Evolutionary conservation across 2,113 vertebrate species (phyloP).

Genomic region (Rhinolophus ferrumequinum): DNA sequence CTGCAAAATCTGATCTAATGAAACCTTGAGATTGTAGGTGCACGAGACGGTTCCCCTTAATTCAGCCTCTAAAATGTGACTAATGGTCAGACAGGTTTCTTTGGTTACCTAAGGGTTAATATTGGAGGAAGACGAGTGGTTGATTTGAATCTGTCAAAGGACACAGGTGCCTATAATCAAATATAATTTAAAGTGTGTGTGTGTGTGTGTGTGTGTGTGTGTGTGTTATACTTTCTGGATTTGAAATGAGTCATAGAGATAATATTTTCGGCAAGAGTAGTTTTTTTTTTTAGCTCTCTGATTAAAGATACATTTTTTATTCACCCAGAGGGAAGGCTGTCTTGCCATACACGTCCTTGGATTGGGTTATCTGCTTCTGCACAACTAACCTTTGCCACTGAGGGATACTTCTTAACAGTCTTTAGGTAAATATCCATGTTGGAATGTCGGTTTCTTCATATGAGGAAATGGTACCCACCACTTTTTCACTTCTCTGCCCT

Average conservation of each 20-base stretch:
- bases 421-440: background rate
- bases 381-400: background rate
- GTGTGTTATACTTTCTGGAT: background rate
- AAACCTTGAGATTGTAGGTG: background rate
- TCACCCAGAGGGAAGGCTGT: background rate
- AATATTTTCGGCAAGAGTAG: background rate
- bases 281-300: background rate
- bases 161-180: background rate
- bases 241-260: background rate
- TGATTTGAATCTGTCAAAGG: background rate
- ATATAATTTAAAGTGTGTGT: no score
- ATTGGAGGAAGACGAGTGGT: background rate
- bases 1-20: background rate
- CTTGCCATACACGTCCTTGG: fast-evolving
- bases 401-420: no score
- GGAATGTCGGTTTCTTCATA: fast-evolving
- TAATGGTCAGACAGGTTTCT: fast-evolving
- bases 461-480: background rate
- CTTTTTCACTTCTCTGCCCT: background rate
- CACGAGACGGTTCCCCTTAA: background rate
- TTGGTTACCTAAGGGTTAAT: background rate
- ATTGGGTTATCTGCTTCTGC: fast-evolving
- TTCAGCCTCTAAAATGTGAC: background rate
- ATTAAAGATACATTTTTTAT: background rate
- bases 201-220: no score